Conservation (phyloP, 2,888 invertebrate species). For the Drosophila neutralis region DNA sequence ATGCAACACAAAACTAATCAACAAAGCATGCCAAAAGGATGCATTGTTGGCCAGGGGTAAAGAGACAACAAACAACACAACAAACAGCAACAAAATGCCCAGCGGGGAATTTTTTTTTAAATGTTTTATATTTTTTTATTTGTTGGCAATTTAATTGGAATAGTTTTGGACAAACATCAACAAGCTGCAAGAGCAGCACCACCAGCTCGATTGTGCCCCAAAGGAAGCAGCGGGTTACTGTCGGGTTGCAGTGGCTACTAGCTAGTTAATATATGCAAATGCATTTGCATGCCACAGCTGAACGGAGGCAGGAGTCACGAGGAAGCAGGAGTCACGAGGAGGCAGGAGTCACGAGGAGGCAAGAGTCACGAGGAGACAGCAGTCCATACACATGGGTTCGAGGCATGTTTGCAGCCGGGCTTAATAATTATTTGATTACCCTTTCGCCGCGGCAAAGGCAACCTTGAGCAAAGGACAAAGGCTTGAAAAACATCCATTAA, state of each 20-base stretch:
- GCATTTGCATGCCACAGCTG: constrained; percentile 17
- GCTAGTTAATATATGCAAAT: constrained; percentile 23
- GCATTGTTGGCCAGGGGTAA: background rate
- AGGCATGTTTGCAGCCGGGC: constrained; percentile 22
- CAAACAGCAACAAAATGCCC: constrained; percentile 44
- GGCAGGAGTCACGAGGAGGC: background rate
- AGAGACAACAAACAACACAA: constrained; percentile 17
- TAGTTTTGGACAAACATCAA: constrained; percentile 67
- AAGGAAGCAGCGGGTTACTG: constrained; percentile 4
- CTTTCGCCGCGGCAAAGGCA: background rate
- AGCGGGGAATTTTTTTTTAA: constrained; percentile 35
- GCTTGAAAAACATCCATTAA: background rate
- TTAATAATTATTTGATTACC: constrained; percentile 31
- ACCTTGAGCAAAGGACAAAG: constrained; percentile 34
- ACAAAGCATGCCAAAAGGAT: background rate
- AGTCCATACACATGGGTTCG: background rate
- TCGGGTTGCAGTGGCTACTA: background rate
- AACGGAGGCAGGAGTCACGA: background rate
- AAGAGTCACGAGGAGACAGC: background rate
- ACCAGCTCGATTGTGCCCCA: constrained; percentile 11
- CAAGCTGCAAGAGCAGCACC: constrained; percentile 35
- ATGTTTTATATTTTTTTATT: constrained; percentile 41
- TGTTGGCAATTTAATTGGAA: constrained; percentile 64
- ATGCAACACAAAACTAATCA: constrained; percentile 24
- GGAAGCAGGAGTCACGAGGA: too few species aligned